Evolutionary conservation across 2,113 vertebrate species (phyloP).

Genomic region (Tetrax tetrax): DNA sequence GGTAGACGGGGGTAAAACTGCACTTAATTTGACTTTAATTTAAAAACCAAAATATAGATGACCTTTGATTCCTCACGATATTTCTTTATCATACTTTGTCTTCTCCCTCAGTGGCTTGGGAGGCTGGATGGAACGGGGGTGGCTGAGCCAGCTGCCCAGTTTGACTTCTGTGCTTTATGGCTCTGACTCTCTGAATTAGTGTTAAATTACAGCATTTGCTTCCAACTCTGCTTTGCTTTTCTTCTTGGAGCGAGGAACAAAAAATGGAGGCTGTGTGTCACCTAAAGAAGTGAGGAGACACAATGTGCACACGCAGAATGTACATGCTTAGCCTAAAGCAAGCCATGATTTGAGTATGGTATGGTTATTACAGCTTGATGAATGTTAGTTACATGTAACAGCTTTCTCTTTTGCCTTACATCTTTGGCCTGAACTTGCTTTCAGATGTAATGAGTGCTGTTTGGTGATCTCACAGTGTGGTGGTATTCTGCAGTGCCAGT

Average conservation of each 20-base stretch:
- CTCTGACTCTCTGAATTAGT: background rate
- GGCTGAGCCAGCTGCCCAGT: background rate
- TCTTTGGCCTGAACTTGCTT: background rate
- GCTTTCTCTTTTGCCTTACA: background rate
- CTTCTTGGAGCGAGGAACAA: background rate
- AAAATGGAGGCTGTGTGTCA: background rate
- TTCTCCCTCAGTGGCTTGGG: background rate
- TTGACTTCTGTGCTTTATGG: background rate
- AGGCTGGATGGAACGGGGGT: background rate
- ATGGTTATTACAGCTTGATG: background rate
- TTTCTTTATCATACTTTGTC: background rate
- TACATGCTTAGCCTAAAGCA: background rate
- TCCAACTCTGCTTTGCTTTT: background rate
- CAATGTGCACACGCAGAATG: background rate
- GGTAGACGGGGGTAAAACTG: background rate
- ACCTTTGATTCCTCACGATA: background rate
- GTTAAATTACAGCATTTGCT: background rate
- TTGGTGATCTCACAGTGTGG: background rate
- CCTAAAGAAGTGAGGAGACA: background rate
- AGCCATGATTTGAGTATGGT: background rate
- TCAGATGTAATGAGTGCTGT: background rate
- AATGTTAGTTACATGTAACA: background rate
- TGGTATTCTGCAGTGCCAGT: background rate
- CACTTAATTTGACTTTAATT: background rate
- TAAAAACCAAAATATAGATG: background rate